These are phyloP conservation scores for Holcopasites calliopsidis DNA, from an alignment of 1,140 invertebrate genomes.

Conservation along the genomic window DNA sequence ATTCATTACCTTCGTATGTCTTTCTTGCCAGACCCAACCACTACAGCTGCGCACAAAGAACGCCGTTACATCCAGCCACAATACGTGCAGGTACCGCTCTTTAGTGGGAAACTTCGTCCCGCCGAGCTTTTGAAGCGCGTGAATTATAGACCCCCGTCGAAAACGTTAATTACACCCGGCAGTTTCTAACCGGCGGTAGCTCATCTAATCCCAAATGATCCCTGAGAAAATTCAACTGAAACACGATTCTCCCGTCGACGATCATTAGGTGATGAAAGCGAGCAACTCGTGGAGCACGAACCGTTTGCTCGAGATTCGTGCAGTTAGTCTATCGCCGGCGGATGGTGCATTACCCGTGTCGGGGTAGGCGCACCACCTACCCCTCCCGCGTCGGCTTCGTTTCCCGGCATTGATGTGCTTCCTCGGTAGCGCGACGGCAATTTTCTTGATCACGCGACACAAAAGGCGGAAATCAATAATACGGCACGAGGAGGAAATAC, in stretches of 20 bases:
- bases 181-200: too few species aligned
- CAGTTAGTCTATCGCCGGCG: constrained; percentile 44
- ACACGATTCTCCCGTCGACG: neutral
- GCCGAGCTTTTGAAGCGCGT: neutral
- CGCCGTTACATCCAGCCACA: too few species aligned
- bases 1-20: neutral
- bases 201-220: neutral
- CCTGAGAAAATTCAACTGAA: neutral
- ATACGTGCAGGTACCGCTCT: too few species aligned
- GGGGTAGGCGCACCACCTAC: constrained; percentile 41
- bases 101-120: too few species aligned
- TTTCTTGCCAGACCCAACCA: neutral
- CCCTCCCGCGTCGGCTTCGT: constrained; percentile 10
- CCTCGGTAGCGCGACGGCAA: constrained; percentile 53
- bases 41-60: too few species aligned
- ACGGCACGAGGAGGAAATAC: constrained; percentile 26
- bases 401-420: constrained; percentile 56
- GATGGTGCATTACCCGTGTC: constrained; percentile 52
- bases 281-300: neutral
- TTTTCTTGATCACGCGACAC: constrained; percentile 70
- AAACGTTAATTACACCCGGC: neutral
- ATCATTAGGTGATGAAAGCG: constrained; percentile 44
- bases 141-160: neutral
- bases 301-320: constrained; percentile 2
- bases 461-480: constrained; percentile 67